Evolutionary conservation across 2,888 invertebrate species (phyloP).

Genomic region (Habrosyne pyritoides): DNA sequence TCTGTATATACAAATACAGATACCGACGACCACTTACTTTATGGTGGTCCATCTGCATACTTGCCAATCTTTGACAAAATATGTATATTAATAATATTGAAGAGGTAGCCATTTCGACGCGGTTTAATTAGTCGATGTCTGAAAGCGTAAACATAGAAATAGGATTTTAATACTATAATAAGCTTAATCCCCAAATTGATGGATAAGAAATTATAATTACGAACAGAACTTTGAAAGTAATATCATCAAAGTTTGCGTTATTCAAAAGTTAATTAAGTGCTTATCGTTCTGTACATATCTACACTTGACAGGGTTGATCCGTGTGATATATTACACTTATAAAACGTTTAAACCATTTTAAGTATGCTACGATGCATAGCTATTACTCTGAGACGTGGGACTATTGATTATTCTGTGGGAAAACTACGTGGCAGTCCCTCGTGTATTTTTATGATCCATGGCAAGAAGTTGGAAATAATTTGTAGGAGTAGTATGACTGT

Average conservation of each 20-base stretch:
- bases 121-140: neutral
- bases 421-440: neutral
- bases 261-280: constrained; percentile 2
- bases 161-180: neutral
- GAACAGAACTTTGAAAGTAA: neutral
- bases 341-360: constrained; percentile 2
- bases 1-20: too few species aligned
- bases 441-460: neutral
- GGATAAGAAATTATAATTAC: neutral
- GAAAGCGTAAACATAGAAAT: neutral
- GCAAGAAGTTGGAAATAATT: neutral
- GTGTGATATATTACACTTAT: neutral
- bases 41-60: too few species aligned
- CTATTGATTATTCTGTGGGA: constrained; percentile 4
- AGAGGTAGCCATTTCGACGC: neutral
- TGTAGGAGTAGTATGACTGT: too few species aligned
- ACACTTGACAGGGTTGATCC: constrained; percentile 4
- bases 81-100: neutral
- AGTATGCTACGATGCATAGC: neutral
- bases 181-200: neutral
- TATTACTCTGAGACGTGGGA: neutral
- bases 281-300: neutral
- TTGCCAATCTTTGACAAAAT: too few species aligned
- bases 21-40: too few species aligned
- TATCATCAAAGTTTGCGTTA: neutral